Conservation (phyloP, 2,888 invertebrate species). For the Caenorhabditis panamensis region DNA sequence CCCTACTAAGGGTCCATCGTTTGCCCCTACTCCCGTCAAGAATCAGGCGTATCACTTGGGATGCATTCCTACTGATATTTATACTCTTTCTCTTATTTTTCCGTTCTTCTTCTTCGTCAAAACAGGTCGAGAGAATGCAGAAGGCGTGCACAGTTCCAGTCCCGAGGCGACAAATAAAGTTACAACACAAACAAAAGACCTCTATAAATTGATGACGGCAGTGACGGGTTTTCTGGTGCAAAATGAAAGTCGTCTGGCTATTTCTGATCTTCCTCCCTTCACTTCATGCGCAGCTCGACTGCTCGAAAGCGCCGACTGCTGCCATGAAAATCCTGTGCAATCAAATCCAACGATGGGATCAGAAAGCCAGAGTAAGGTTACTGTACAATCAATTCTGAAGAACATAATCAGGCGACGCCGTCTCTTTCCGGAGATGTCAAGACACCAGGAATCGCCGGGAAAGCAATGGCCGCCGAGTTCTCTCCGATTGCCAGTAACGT, state of each 20-base stretch:
- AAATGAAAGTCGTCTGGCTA: background rate
- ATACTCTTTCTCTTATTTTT: background rate
- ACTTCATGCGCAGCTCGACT: conserved; percentile 48
- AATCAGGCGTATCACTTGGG: too few relatives aligned
- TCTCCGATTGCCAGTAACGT: conserved; percentile 66
- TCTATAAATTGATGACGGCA: background rate
- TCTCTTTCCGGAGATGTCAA: conserved; percentile 66
- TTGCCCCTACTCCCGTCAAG: too few relatives aligned
- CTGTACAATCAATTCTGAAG: too few relatives aligned
- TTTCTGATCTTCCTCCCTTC: background rate
- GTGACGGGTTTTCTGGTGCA: background rate
- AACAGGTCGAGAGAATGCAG: conserved; percentile 13
- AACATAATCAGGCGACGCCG: conserved; percentile 69
- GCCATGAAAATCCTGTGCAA: conserved; percentile 59
- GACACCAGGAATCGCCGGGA: conserved; percentile 70
- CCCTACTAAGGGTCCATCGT: too few relatives aligned
- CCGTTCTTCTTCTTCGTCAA: background rate
- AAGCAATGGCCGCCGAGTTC: conserved; percentile 68
- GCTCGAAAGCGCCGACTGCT: conserved; percentile 60
- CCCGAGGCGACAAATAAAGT: conserved; percentile 15
- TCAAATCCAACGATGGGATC: conserved; percentile 66
- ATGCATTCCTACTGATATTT: too few relatives aligned
- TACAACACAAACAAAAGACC: background rate
- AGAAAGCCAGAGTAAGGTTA: conserved; percentile 60
- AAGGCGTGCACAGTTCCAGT: conserved; percentile 21